A percentile compares a stretch with the other conserved stretches of the same genome.
phyloP scores from a whole-genome alignment of 2,888 invertebrate genomes.

The Drosophila nigritarsus region DNA sequence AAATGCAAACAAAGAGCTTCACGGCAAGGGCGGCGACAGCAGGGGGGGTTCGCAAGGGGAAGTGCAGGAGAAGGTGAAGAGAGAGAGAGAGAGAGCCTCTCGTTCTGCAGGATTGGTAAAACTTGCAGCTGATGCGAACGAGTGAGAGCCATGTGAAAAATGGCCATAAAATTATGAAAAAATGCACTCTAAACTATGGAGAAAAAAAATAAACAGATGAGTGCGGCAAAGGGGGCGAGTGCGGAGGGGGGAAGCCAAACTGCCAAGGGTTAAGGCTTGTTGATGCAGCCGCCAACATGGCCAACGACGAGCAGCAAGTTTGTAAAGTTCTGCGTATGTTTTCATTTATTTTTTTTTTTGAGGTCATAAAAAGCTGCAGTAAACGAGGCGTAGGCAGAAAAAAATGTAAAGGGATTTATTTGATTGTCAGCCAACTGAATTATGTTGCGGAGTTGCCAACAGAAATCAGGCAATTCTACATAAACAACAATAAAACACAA shows the following conservation, averaged over 20 bases:
- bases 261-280: constrained; percentile 6
- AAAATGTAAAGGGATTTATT: neutral
- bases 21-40: neutral
- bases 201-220: neutral
- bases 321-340: constrained; percentile 44
- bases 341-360: neutral
- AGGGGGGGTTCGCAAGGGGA: neutral
- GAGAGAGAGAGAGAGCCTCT: neutral
- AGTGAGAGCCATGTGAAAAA: constrained; percentile 73
- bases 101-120: constrained; percentile 48
- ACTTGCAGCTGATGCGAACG: constrained; percentile 35
- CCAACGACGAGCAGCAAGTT: constrained; percentile 29
- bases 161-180: constrained; percentile 77
- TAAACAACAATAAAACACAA: neutral
- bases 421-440: neutral
- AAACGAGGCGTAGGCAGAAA: constrained; percentile 10
- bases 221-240: neutral
- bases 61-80: neutral
- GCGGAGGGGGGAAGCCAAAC: neutral
- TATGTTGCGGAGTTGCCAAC: neutral
- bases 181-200: constrained; percentile 65
- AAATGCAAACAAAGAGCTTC: constrained; percentile 69
- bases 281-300: constrained; percentile 48
- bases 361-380: constrained; percentile 8
- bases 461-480: neutral